These are phyloP conservation scores for Chelonus formosanus DNA, from an alignment of 2,888 invertebrate species.

Conservation along the genomic window DNA sequence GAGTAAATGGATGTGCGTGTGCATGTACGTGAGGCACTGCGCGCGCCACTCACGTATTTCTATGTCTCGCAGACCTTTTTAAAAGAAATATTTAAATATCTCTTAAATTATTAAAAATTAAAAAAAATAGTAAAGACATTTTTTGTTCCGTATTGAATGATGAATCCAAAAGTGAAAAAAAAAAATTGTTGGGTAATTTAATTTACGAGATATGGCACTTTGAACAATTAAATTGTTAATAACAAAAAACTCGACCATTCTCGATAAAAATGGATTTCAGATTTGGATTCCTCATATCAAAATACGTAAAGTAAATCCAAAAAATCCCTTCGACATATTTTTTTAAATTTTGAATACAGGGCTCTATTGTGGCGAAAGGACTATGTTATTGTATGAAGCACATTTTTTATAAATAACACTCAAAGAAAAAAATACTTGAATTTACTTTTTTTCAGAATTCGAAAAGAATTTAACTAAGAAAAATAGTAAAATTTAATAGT, in stretches of 20 bases:
- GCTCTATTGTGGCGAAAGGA: neutral
- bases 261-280: neutral
- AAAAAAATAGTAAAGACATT: neutral
- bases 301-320: neutral
- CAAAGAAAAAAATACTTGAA: too few relatives aligned
- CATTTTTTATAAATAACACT: too few relatives aligned
- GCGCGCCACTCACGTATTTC: slow-evolving; percentile 2
- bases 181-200: neutral
- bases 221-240: slow-evolving; percentile 5
- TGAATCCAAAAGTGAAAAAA: neutral
- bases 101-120: neutral
- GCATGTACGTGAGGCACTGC: neutral
- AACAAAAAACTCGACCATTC: neutral
- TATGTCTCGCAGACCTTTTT: neutral
- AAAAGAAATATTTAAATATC: neutral
- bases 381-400: too few relatives aligned
- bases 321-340: neutral
- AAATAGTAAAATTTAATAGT: neutral
- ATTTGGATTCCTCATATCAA: too few relatives aligned
- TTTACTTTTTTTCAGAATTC: neutral
- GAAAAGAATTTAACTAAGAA: neutral
- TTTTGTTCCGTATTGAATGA: neutral
- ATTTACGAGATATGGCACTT: neutral
- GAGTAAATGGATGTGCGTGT: neutral
- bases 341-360: slow-evolving; percentile 3